Conservation (phyloP, 2,888 invertebrate genomes). For the Lumbricus terrestris region DNA sequence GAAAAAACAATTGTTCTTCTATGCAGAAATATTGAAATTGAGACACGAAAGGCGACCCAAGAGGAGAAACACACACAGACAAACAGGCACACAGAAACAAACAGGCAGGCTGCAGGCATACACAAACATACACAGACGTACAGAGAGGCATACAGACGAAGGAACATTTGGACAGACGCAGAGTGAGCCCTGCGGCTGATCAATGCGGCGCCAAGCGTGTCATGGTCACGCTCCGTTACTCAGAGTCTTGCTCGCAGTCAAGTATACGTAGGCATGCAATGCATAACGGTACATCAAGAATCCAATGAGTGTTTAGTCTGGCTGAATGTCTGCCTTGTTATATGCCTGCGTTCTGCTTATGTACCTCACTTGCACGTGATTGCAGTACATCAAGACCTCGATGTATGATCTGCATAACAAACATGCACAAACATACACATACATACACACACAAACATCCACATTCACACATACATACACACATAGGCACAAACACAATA, state of each 20-base stretch:
- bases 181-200: neutral
- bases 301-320: neutral
- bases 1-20: neutral
- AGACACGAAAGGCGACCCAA: neutral
- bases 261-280: neutral
- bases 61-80: neutral
- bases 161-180: neutral
- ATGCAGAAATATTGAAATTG: neutral
- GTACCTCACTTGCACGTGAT: neutral
- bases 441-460: too few species aligned
- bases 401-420: too few species aligned
- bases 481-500: too few species aligned
- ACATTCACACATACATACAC: too few species aligned
- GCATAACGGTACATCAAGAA: neutral
- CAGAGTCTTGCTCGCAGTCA: neutral
- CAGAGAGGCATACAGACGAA: neutral
- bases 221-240: neutral
- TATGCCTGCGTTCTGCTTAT: neutral
- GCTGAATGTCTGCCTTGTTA: neutral
- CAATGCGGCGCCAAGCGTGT: neutral
- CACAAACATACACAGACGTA: too few species aligned
- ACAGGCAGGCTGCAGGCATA: too few species aligned
- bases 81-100: too few species aligned
- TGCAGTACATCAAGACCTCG: too few species aligned
- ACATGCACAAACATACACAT: too few species aligned